A percentile compares a stretch with the other conserved stretches of the same genome.
phyloP scores from a whole-genome alignment of 2,113 vertebrate species.

The Xyrauchen texanus region DNA sequence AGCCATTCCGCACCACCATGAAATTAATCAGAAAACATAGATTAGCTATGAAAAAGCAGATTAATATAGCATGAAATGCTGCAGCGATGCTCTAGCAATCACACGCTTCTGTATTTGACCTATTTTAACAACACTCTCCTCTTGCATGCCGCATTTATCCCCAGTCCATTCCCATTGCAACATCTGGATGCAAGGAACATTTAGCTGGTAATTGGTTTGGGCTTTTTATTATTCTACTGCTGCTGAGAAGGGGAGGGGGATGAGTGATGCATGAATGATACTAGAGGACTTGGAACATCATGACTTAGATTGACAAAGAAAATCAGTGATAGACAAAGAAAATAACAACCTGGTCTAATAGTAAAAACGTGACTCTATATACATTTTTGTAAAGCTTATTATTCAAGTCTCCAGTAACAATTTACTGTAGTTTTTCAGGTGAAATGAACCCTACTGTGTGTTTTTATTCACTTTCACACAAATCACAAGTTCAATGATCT shows the following conservation, averaged over 20 bases:
- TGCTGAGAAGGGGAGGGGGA: conserved; percentile 17
- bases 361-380: too few species aligned
- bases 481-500: too few species aligned
- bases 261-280: conserved; percentile 6
- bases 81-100: conserved; percentile 75
- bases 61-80: conserved; percentile 83
- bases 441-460: too few species aligned
- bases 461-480: too few species aligned
- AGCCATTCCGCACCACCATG: conserved; percentile 69
- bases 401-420: too few species aligned
- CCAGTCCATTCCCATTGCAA: conserved; percentile 46
- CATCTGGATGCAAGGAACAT: conserved; percentile 60
- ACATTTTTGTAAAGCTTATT: too few species aligned
- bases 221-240: conserved; percentile 59
- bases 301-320: conserved; percentile 12
- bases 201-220: conserved; percentile 61
- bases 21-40: conserved; percentile 82
- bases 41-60: conserved; percentile 83
- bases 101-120: conserved; percentile 72
- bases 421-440: too few species aligned
- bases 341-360: neutral
- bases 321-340: conserved; percentile 4
- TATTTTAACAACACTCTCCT: conserved; percentile 70
- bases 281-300: conserved; percentile 4
- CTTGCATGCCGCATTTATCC: conserved; percentile 64